Percentiles rank a stretch among this genome's conserved stretches.
phyloP scores from a whole-genome alignment of 2,888 invertebrate species.

The Caenorhabditis panamensis region DNA sequence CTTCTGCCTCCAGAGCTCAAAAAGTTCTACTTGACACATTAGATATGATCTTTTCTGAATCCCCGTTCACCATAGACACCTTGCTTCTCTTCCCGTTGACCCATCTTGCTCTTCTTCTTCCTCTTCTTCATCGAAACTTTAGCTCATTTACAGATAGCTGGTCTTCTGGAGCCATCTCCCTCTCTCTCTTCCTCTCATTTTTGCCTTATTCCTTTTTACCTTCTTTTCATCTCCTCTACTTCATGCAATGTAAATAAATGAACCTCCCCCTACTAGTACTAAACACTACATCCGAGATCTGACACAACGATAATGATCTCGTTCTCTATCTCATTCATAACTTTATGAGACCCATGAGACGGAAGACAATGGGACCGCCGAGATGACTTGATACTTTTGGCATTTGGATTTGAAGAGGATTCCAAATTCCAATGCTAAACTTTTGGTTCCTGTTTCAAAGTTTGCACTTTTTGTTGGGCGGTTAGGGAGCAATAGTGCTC shows the following conservation, averaged over 20 bases:
- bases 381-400: too few species aligned
- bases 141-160: too few species aligned
- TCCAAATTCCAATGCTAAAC: too few species aligned
- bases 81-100: not conserved
- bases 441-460: too few species aligned
- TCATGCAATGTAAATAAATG: not conserved
- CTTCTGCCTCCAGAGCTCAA: constrained; percentile 23
- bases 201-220: not conserved
- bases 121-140: not conserved
- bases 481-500: too few species aligned
- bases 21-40: constrained; percentile 40
- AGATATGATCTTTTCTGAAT: not conserved
- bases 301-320: constrained; percentile 10
- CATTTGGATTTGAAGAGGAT: too few species aligned
- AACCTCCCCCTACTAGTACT: not conserved
- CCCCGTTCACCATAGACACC: not conserved
- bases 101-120: constrained; percentile 1
- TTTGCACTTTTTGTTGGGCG: too few species aligned
- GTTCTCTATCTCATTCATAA: too few species aligned
- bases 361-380: not conserved
- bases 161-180: not conserved
- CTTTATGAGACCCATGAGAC: constrained; percentile 41
- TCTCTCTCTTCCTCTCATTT: too few species aligned
- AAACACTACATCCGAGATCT: not conserved
- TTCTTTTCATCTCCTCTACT: too few species aligned